A percentile compares a stretch with the other conserved stretches of the same genome.
Conservation (phyloP, 2,113 vertebrate genomes). For the Panthera tigris region DNA sequence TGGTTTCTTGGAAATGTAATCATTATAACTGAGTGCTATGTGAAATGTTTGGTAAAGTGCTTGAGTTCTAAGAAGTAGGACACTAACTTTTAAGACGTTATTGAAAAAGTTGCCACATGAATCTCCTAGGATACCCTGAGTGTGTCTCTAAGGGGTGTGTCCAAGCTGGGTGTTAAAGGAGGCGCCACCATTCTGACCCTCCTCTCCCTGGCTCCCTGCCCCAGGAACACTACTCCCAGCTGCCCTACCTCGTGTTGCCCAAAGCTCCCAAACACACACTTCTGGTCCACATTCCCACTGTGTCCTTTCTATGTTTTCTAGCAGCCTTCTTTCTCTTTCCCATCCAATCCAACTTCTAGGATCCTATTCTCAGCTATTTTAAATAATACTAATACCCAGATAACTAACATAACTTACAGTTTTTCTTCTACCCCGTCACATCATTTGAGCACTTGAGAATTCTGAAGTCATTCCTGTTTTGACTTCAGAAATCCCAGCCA, state of each 20-base stretch:
- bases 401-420: neutral
- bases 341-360: neutral
- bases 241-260: fast-evolving
- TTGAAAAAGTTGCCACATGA: neutral
- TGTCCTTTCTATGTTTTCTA: neutral
- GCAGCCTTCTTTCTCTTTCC: neutral
- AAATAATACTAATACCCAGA: neutral
- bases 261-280: neutral
- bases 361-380: neutral
- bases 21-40: neutral
- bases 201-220: no score
- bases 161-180: neutral
- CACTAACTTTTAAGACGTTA: neutral
- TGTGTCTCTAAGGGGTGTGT: neutral
- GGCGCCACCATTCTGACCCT: neutral
- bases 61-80: neutral
- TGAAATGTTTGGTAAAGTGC: neutral
- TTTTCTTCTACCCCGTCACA: neutral
- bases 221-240: neutral
- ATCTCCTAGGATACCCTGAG: neutral
- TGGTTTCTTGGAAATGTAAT: neutral
- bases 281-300: no score
- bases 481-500: slow-evolving; percentile 34
- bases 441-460: neutral
- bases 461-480: slow-evolving; percentile 19